Conservation (phyloP, 2,113 vertebrate species). For the Cacatua alba region DNA sequence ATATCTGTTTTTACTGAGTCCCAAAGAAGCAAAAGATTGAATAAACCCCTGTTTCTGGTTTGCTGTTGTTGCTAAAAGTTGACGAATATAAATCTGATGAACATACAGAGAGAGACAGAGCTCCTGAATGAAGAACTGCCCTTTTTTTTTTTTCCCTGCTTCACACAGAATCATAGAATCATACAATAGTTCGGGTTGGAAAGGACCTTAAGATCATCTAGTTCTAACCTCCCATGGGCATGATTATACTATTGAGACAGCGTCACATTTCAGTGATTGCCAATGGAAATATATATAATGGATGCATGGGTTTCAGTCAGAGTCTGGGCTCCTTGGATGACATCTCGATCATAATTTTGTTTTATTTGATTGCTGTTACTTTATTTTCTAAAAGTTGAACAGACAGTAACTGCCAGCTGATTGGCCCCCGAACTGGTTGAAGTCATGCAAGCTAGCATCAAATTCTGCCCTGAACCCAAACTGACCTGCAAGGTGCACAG, state of each 20-base stretch:
- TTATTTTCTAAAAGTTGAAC: background rate
- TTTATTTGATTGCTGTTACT: background rate
- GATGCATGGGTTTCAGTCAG: background rate
- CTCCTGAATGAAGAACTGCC: background rate
- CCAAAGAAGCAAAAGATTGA: background rate
- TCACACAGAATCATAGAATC: background rate
- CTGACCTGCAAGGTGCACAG: background rate
- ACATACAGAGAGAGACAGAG: background rate
- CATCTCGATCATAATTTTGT: background rate
- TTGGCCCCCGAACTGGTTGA: background rate
- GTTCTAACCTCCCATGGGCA: too few relatives aligned
- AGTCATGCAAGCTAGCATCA: background rate
- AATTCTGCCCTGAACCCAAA: background rate
- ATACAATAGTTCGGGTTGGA: too few relatives aligned
- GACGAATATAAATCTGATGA: background rate
- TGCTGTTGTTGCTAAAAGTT: background rate
- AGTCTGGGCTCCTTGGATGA: background rate
- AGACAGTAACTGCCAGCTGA: background rate
- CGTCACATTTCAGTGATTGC: background rate
- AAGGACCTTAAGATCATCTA: too few relatives aligned
- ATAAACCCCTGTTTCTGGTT: background rate
- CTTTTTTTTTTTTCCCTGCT: background rate
- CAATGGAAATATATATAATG: background rate
- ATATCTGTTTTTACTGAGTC: background rate
- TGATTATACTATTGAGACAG: background rate